These are phyloP conservation scores for Mustela lutreola DNA, from an alignment of 2,113 vertebrate genomes.

Conservation along the genomic window DNA sequence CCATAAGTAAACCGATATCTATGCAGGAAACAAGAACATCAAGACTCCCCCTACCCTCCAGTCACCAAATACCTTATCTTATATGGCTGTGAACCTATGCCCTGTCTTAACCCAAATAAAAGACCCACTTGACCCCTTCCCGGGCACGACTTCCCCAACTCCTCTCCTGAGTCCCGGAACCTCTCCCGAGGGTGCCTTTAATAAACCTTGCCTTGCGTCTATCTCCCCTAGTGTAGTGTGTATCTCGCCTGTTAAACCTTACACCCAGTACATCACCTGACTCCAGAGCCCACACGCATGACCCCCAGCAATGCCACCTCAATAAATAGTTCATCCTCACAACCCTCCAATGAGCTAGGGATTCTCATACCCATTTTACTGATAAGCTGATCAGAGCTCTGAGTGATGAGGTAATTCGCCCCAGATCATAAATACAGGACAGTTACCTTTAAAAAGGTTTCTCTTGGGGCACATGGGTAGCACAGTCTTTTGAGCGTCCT, in stretches of 20 bases:
- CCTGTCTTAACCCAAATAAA: too few species aligned
- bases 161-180: too few species aligned
- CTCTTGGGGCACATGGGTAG: neutral
- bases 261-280: neutral
- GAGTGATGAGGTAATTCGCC: neutral
- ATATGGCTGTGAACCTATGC: too few species aligned
- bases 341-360: neutral
- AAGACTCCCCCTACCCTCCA: too few species aligned
- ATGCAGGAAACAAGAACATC: too few species aligned
- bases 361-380: neutral
- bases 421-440: neutral
- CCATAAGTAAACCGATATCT: too few species aligned
- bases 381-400: neutral
- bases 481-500: neutral
- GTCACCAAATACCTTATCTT: too few species aligned
- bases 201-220: too few species aligned
- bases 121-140: too few species aligned
- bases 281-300: neutral
- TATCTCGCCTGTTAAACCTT: too few species aligned
- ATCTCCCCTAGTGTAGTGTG: too few species aligned
- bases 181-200: too few species aligned
- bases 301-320: neutral
- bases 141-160: accelerated
- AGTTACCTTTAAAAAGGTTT: neutral
- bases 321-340: neutral